A percentile compares a stretch with the other conserved stretches of the same genome.
These are phyloP conservation scores for Nasonia giraulti DNA, from an alignment of 1,140 invertebrate genomes.

Conservation along the genomic window DNA sequence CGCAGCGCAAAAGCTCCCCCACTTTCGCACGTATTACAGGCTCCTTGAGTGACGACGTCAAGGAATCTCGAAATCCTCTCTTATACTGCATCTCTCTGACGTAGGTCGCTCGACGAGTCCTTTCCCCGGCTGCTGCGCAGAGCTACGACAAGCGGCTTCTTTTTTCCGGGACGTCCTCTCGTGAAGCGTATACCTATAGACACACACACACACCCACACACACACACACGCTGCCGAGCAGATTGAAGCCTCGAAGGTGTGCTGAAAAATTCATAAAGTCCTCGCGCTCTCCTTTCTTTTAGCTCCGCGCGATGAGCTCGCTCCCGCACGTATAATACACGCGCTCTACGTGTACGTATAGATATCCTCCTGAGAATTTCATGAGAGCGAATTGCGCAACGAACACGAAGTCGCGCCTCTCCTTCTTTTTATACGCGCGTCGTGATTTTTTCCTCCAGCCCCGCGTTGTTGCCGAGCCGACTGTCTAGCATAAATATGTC, in stretches of 20 bases:
- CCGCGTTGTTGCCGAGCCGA: not conserved
- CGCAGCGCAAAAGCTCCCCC: too few relatives aligned
- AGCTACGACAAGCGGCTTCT: not conserved
- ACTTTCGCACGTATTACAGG: not conserved
- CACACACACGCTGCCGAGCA: not conserved
- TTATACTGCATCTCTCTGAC: not conserved
- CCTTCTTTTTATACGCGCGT: not conserved
- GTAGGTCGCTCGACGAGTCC: not conserved
- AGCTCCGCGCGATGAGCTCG: slow-evolving; percentile 16
- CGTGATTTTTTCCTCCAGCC: not conserved
- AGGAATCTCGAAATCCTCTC: not conserved
- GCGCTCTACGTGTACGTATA: not conserved
- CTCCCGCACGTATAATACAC: not conserved
- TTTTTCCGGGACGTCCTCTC: not conserved
- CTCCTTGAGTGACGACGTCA: slow-evolving; percentile 7
- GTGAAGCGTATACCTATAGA: too few relatives aligned
- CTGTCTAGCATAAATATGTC: not conserved
- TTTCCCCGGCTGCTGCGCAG: not conserved
- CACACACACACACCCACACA: not conserved
- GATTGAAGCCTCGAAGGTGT: slow-evolving; percentile 42
- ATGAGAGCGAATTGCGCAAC: slow-evolving; percentile 31
- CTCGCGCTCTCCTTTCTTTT: slow-evolving; percentile 13
- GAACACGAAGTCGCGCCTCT: not conserved
- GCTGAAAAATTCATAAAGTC: slow-evolving; percentile 49
- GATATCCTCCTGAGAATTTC: slow-evolving; percentile 23